Conservation (phyloP, 2,888 invertebrate species). For the Tiliacea aurago region DNA sequence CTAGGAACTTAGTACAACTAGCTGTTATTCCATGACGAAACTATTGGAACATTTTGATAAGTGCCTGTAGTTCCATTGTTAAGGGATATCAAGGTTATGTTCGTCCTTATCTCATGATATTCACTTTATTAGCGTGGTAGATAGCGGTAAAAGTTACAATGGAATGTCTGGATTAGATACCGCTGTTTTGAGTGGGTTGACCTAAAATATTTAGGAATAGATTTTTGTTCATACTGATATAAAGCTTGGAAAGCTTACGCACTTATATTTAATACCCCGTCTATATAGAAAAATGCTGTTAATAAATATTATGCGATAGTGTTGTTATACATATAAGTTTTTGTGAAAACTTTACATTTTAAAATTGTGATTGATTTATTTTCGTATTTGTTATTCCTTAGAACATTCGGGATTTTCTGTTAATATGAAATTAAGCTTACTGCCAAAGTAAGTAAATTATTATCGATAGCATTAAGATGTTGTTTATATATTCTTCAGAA, state of each 20-base stretch:
- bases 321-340: not conserved
- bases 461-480: not conserved
- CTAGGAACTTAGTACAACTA: not conserved
- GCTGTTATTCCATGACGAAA: not conserved
- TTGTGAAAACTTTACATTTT: not conserved
- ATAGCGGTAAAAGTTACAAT: conserved; percentile 33
- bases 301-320: too few relatives aligned
- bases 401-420: not conserved
- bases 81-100: conserved; percentile 23
- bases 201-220: conserved; percentile 16
- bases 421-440: too few relatives aligned
- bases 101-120: conserved; percentile 37
- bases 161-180: conserved; percentile 47
- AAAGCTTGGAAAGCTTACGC: not conserved
- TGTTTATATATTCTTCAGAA: not conserved
- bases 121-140: conserved; percentile 42
- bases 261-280: not conserved
- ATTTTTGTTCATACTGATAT: conserved; percentile 20
- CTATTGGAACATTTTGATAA: conserved; percentile 4
- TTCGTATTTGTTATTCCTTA: not conserved
- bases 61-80: conserved; percentile 22
- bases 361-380: not conserved
- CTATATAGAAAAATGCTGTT: too few relatives aligned
- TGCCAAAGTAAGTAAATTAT: not conserved
- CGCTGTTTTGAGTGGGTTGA: conserved; percentile 28